These are phyloP conservation scores for Promerops cafer DNA, from an alignment of 2,113 vertebrate species.

Conservation along the genomic window DNA sequence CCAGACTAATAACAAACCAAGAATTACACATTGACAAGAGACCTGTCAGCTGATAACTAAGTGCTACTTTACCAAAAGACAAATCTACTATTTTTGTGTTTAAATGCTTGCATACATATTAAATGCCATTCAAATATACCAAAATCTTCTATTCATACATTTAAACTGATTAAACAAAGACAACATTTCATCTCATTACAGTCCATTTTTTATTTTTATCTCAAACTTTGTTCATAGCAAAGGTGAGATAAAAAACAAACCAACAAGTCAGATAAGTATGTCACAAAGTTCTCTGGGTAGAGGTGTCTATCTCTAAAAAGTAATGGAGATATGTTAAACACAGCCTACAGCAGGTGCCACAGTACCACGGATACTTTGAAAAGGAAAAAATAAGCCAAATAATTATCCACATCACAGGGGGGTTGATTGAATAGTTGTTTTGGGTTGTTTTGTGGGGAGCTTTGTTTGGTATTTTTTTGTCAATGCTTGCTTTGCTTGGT, in stretches of 20 bases:
- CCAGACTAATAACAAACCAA: neutral
- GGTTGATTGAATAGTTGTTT: accelerated
- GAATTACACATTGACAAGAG: neutral
- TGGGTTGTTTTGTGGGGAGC: accelerated
- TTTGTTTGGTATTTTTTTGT: neutral
- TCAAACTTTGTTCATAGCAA: neutral
- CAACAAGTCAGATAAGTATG: neutral
- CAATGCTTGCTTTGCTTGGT: neutral
- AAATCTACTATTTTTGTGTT: neutral
- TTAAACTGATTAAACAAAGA: neutral
- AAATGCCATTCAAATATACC: neutral
- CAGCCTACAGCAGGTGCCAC: neutral
- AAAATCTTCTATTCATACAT: neutral
- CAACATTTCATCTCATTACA: neutral
- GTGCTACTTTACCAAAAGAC: neutral
- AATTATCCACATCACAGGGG: accelerated
- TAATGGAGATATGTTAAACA: neutral
- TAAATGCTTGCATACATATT: neutral
- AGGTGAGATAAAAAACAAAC: neutral
- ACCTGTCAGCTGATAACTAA: neutral
- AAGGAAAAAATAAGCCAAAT: neutral
- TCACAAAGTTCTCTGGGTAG: neutral
- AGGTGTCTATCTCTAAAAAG: neutral
- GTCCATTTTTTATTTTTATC: neutral
- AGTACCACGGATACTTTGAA: neutral